Percentiles rank a stretch among this genome's conserved stretches.
Evolutionary conservation across 2,113 vertebrate genomes (phyloP).

Genomic region (Mellivora capensis): DNA sequence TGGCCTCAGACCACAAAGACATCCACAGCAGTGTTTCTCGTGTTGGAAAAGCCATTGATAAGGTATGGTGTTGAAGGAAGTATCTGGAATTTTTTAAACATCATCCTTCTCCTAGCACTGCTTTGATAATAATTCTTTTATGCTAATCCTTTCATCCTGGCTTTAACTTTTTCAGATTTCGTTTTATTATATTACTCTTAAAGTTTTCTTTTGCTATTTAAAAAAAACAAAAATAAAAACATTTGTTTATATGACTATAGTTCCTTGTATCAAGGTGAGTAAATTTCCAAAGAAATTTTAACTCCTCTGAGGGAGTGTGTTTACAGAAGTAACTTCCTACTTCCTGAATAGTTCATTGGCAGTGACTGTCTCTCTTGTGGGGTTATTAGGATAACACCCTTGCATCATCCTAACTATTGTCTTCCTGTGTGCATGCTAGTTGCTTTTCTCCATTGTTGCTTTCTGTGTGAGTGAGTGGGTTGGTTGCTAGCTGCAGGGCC

Average conservation of each 20-base stretch:
- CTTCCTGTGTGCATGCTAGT: not conserved
- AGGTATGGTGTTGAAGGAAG: constrained; percentile 77
- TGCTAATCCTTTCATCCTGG: not conserved
- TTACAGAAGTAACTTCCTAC: constrained; percentile 12
- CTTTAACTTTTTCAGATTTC: not conserved
- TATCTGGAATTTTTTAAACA: not conserved
- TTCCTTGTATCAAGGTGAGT: not conserved
- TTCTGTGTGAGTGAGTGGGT: not conserved
- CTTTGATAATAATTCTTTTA: not conserved
- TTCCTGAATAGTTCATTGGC: not conserved
- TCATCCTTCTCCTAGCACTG: not conserved
- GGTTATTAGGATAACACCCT: not conserved
- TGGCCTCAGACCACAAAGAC: constrained; percentile 90
- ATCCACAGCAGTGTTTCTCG: constrained; percentile 91
- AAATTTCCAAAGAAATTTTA: not conserved
- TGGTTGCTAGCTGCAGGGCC: not conserved
- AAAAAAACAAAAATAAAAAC: not conserved
- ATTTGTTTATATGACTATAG: not conserved
- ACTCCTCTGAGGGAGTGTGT: not conserved
- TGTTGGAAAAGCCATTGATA: constrained; percentile 91
- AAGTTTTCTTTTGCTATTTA: not conserved
- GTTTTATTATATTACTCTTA: not conserved
- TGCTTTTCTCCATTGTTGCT: not conserved
- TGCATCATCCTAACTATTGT: not conserved
- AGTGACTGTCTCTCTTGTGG: not conserved